These are phyloP conservation scores for Lemur catta DNA, from an alignment of 2,797 vertebrate species.

Conservation along the genomic window DNA sequence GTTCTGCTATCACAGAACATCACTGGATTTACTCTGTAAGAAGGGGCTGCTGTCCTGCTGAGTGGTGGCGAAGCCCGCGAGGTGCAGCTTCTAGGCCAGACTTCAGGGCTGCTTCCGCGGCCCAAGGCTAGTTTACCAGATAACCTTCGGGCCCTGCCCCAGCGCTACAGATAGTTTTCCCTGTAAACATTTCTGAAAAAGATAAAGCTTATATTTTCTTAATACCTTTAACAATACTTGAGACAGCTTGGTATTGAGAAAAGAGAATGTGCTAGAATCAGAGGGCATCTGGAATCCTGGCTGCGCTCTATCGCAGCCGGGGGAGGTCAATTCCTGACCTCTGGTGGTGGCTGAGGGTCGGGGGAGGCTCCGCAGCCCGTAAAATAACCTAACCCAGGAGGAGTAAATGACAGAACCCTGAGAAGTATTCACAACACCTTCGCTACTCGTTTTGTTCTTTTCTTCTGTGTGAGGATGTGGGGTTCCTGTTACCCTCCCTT, in stretches of 20 bases:
- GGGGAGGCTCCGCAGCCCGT: no score
- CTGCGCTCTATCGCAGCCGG: rapidly evolving
- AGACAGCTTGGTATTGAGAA: not conserved
- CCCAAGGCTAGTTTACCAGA: not conserved
- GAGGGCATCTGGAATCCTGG: rapidly evolving
- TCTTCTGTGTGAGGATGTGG: not conserved
- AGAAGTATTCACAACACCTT: rapidly evolving
- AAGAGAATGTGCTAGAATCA: not conserved
- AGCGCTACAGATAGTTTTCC: not conserved
- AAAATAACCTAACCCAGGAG: rapidly evolving
- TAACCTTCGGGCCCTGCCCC: not conserved
- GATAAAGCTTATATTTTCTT: not conserved
- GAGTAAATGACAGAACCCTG: rapidly evolving
- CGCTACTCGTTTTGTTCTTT: rapidly evolving
- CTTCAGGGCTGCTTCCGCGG: not conserved
- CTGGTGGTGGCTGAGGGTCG: no score
- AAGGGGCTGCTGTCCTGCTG: not conserved
- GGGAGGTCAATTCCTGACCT: not conserved
- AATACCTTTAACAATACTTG: not conserved
- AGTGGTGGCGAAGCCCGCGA: rapidly evolving
- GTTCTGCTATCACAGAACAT: not conserved
- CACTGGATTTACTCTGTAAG: rapidly evolving
- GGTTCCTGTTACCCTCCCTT: rapidly evolving
- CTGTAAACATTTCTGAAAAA: not conserved
- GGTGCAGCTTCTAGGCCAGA: rapidly evolving